Conservation (phyloP, 2,888 invertebrate species). For the Ochropacha duplaris region DNA sequence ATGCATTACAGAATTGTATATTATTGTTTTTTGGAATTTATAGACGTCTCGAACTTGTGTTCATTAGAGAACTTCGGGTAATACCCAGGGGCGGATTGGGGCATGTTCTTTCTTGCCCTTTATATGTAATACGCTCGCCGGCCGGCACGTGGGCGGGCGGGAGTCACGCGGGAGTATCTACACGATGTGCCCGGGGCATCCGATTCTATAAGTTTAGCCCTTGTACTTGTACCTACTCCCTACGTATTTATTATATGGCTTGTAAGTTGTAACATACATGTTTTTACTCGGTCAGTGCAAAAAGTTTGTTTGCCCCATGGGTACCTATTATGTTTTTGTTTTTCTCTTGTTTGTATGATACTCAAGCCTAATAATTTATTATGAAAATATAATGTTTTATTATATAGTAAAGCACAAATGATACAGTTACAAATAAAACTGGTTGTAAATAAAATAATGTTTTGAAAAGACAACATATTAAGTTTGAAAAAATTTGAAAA, state of each 20-base stretch:
- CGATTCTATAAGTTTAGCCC: background rate
- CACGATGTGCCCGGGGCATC: conserved; percentile 1
- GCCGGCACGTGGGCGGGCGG: conserved; percentile 5
- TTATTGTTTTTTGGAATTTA: conserved; percentile 8
- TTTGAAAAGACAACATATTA: too few species aligned
- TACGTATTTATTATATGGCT: too few species aligned
- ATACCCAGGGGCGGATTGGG: conserved; percentile 8
- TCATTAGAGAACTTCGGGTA: conserved; percentile 16
- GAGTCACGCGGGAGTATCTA: conserved; percentile 3
- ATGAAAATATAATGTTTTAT: too few species aligned
- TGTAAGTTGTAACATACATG: background rate
- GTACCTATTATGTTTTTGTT: background rate
- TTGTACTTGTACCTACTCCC: background rate
- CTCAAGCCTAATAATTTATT: too few species aligned
- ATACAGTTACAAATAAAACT: too few species aligned
- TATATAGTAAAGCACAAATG: too few species aligned
- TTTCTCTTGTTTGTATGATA: background rate
- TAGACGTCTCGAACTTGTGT: conserved; percentile 10
- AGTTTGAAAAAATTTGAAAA: too few species aligned
- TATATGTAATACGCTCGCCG: conserved; percentile 19
- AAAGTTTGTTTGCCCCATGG: background rate
- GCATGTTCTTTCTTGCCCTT: conserved; percentile 17
- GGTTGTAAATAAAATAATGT: too few species aligned
- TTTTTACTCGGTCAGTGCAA: background rate
- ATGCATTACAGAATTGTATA: background rate